Evolutionary conservation across 2,113 vertebrate genomes (phyloP).

Genomic region (Narcine bancroftii): DNA sequence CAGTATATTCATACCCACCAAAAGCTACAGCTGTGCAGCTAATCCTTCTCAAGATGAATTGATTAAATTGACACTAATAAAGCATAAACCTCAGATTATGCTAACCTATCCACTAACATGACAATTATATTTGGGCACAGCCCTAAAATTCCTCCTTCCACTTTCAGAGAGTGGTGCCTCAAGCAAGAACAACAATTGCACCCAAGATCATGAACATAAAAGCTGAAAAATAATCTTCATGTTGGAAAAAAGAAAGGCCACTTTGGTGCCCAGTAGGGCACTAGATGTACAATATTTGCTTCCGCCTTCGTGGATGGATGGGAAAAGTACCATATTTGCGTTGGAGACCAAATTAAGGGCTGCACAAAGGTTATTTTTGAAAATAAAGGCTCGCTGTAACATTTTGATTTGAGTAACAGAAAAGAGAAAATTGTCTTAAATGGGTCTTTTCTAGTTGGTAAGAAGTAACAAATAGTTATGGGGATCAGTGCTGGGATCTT

Average conservation of each 20-base stretch:
- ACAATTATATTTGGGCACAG: background rate
- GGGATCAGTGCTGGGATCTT: too few species aligned
- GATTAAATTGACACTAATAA: background rate
- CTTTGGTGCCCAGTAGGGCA: background rate
- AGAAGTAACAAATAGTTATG: too few species aligned
- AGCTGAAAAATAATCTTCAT: background rate
- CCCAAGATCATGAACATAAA: background rate
- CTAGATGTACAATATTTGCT: background rate
- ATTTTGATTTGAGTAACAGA: too few species aligned
- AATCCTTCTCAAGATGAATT: background rate
- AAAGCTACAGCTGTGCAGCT: background rate
- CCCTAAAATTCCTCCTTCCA: background rate
- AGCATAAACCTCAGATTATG: background rate
- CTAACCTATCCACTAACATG: background rate
- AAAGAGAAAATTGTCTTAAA: too few species aligned
- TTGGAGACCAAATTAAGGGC: background rate
- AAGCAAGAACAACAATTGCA: background rate
- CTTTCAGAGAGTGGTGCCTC: background rate
- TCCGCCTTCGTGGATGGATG: background rate
- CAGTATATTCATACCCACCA: background rate
- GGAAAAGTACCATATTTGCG: background rate
- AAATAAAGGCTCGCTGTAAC: too few species aligned
- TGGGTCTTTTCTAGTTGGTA: too few species aligned
- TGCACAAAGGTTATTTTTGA: too few species aligned
- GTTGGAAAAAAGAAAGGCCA: too few species aligned